phyloP scores from a whole-genome alignment of 1,140 invertebrate species.

The Rhizoglyphus robini region DNA sequence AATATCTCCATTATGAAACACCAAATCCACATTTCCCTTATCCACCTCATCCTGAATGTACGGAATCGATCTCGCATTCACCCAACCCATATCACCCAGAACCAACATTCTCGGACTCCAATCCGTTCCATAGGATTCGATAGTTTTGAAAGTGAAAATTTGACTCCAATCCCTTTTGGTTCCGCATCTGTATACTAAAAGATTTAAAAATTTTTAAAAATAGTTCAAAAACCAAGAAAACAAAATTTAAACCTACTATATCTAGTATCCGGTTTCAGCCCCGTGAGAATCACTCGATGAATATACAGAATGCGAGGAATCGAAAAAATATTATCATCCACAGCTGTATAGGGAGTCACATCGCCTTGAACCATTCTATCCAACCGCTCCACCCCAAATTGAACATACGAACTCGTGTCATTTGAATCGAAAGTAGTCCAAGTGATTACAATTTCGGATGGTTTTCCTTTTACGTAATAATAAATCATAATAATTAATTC shows the following conservation, averaged over 20 bases:
- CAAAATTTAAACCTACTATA: constrained; percentile 46
- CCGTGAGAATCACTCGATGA: constrained; percentile 51
- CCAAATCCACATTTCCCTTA: constrained; percentile 60
- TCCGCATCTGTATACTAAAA: constrained; percentile 29
- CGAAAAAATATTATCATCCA: too few species aligned
- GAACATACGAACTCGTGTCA: constrained; percentile 50
- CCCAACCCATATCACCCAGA: constrained; percentile 42
- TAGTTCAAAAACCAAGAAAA: background rate
- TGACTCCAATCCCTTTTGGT: constrained; percentile 29
- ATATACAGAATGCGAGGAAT: constrained; percentile 61
- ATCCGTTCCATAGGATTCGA: constrained; percentile 28
- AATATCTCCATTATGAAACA: constrained; percentile 67
- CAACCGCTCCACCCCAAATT: constrained; percentile 48
- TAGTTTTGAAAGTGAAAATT: constrained; percentile 33
- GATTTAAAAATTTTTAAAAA: constrained; percentile 31
- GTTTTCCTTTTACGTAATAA: too few species aligned
- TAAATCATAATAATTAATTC: too few species aligned
- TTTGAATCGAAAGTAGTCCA: constrained; percentile 70
- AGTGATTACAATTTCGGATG: constrained; percentile 62
- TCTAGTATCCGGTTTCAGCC: constrained; percentile 43
- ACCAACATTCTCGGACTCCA: constrained; percentile 38
- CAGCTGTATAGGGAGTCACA: constrained; percentile 51
- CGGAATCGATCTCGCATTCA: constrained; percentile 39
- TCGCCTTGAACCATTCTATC: constrained; percentile 35
- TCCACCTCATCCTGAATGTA: constrained; percentile 58